A percentile compares a stretch with the other conserved stretches of the same genome.
These are phyloP conservation scores for Ichneumon xanthorius DNA, from an alignment of 2,888 invertebrate genomes.

Conservation along the genomic window DNA sequence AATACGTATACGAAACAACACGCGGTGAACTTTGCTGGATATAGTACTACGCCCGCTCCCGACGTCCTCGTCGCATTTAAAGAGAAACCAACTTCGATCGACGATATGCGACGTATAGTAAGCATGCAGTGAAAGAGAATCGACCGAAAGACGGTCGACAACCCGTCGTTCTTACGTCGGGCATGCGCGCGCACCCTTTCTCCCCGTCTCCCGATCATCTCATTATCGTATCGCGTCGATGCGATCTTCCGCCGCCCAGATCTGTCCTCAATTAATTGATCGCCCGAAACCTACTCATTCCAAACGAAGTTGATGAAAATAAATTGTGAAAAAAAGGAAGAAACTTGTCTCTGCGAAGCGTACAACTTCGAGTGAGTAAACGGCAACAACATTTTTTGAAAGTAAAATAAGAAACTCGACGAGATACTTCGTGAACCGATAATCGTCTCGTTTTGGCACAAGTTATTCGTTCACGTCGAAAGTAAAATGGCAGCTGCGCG, in stretches of 20 bases:
- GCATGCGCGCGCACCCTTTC: not conserved
- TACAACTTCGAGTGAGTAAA: not conserved
- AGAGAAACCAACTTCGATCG: not conserved
- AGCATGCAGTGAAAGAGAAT: not conserved
- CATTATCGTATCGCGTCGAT: not conserved
- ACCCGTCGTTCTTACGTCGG: not conserved
- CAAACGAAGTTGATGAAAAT: not conserved
- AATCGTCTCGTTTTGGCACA: slow-evolving; percentile 31
- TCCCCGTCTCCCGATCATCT: not conserved
- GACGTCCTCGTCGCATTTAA: not conserved
- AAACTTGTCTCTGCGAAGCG: not conserved
- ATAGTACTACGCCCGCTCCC: not conserved
- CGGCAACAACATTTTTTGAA: not conserved
- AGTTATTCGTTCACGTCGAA: slow-evolving; percentile 59
- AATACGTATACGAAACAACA: not conserved
- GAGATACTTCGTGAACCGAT: slow-evolving; percentile 8
- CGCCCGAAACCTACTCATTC: not conserved
- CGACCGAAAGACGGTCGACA: not conserved
- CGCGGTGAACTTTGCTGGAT: not conserved
- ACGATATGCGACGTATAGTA: not conserved
- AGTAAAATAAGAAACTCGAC: slow-evolving; percentile 23
- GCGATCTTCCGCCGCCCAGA: not conserved
- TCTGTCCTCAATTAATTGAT: not conserved
- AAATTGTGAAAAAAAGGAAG: not conserved
- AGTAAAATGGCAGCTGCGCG: slow-evolving; percentile 58